These are phyloP conservation scores for Lagenorhynchus albirostris DNA, from an alignment of 2,113 vertebrate species.

Conservation along the genomic window DNA sequence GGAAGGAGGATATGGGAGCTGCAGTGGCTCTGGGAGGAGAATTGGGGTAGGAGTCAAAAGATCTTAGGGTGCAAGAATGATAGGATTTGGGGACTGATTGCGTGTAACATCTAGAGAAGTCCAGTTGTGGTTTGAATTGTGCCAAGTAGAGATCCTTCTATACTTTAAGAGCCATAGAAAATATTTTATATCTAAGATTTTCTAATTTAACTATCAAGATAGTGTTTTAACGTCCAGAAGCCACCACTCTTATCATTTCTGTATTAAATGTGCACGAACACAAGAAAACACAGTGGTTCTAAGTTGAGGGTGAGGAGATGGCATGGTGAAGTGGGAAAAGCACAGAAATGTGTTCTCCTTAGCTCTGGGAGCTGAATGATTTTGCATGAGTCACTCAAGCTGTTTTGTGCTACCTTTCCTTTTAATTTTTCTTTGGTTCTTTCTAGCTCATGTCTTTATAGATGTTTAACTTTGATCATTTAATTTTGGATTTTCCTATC, in stretches of 20 bases:
- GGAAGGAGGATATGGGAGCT: no score
- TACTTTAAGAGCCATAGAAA: neutral
- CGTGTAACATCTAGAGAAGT: neutral
- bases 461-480: neutral
- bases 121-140: neutral
- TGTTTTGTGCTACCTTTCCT: neutral
- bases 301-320: neutral
- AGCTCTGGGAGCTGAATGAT: neutral
- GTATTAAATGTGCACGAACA: neutral
- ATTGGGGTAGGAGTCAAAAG: neutral
- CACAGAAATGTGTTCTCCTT: neutral
- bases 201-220: neutral
- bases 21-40: neutral
- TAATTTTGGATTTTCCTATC: neutral
- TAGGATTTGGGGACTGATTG: neutral
- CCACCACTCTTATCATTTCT: neutral
- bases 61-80: neutral
- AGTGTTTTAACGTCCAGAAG: neutral
- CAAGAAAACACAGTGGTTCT: neutral
- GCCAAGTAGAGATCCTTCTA: neutral
- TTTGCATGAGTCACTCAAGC: neutral
- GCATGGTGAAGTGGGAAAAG: neutral
- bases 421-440: neutral
- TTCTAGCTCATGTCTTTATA: neutral
- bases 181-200: slow-evolving; percentile 10